Percentiles rank a stretch among this genome's conserved stretches.
These are phyloP conservation scores for Drosophila meridionalis DNA, from an alignment of 2,888 invertebrate genomes.

Conservation along the genomic window DNA sequence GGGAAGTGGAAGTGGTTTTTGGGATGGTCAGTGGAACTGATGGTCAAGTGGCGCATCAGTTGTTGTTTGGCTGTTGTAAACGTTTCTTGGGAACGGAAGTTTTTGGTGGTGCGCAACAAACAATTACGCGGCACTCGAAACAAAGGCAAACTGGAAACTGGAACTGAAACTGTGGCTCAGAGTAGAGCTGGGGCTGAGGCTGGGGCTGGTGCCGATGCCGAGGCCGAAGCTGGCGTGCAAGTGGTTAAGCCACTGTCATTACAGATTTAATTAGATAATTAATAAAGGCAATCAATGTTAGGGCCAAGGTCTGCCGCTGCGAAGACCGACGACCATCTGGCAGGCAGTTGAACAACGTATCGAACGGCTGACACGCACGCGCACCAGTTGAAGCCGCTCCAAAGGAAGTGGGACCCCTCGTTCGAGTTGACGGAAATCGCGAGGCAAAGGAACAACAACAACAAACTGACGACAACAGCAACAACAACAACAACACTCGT, in stretches of 20 bases:
- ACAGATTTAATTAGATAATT: conserved; percentile 82
- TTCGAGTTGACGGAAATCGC: conserved; percentile 71
- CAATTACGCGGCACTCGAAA: conserved; percentile 68
- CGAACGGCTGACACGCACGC: conserved; percentile 71
- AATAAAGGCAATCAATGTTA: conserved; percentile 79
- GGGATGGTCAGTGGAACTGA: neutral
- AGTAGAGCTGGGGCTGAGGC: neutral
- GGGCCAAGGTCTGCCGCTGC: conserved; percentile 23
- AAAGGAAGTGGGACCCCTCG: conserved; percentile 72
- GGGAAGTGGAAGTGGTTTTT: conserved; percentile 80
- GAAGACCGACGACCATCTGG: conserved; percentile 60
- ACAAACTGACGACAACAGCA: conserved; percentile 21
- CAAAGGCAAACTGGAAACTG: conserved; percentile 35
- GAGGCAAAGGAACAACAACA: conserved; percentile 48
- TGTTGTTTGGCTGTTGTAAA: conserved; percentile 25
- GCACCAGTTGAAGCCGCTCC: conserved; percentile 49
- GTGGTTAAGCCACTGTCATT: conserved; percentile 64
- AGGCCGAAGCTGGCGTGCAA: conserved; percentile 27
- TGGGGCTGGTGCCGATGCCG: neutral
- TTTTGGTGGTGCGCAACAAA: conserved; percentile 53
- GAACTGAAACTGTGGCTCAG: neutral
- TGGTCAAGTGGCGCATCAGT: conserved; percentile 13
- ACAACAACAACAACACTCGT: conserved; percentile 45
- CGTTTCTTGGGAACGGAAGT: conserved; percentile 75
- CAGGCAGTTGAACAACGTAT: conserved; percentile 39